Percentiles rank a stretch among this genome's conserved stretches.
Conservation (phyloP, 2,113 vertebrate genomes). For the Lophochroa leadbeateri region DNA sequence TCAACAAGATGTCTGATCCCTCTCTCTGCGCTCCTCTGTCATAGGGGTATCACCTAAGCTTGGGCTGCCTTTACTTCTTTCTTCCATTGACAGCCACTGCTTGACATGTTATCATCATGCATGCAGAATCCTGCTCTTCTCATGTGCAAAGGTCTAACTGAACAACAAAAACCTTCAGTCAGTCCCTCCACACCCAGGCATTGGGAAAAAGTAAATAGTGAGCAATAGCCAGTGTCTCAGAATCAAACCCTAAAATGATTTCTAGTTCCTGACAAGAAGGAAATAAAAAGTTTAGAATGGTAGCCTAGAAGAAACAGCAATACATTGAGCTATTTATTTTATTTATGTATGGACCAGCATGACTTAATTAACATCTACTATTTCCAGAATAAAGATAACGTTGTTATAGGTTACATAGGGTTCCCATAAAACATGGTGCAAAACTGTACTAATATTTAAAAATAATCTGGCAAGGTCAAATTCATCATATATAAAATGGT, state of each 20-base stretch:
- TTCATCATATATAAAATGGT: background rate
- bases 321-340: background rate
- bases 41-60: slow-evolving; percentile 54
- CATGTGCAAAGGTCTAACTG: background rate
- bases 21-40: slow-evolving; percentile 29
- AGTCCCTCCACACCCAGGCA: background rate
- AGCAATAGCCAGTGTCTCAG: background rate
- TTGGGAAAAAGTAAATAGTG: background rate
- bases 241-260: background rate
- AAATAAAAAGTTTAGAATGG: background rate
- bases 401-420: background rate
- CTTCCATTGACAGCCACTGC: slow-evolving; percentile 39
- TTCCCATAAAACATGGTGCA: background rate
- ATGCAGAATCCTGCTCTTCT: slow-evolving; percentile 47
- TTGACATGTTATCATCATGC: slow-evolving; percentile 57
- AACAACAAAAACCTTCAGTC: slow-evolving; percentile 47
- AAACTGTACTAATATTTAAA: background rate
- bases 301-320: background rate
- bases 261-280: background rate
- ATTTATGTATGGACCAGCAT: background rate
- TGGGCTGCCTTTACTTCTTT: slow-evolving; percentile 46
- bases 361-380: background rate
- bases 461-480: background rate
- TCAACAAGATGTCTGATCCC: slow-evolving; percentile 49
- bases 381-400: background rate